Evolutionary conservation across 2,797 vertebrate genomes (phyloP).

Genomic region (Antennarius maculatus): DNA sequence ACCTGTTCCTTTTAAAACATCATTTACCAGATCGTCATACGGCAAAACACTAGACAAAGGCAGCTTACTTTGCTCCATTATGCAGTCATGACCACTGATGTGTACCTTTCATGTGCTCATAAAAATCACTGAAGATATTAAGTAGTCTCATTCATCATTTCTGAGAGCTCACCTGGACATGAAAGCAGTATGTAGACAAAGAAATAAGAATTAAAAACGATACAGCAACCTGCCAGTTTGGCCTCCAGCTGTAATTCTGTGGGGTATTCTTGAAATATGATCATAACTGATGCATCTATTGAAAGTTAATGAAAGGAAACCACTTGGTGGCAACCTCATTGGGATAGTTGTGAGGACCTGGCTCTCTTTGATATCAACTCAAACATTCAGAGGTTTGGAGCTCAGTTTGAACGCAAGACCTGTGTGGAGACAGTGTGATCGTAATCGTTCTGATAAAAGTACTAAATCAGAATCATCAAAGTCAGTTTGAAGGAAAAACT

Average conservation of each 20-base stretch:
- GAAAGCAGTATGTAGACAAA: slow-evolving; percentile 44
- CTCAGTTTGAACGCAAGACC: slow-evolving; percentile 4
- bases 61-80: slow-evolving; percentile 43
- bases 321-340: slow-evolving; percentile 21
- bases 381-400: slow-evolving; percentile 22
- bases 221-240: slow-evolving; percentile 53
- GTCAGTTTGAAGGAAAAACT: background rate
- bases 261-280: slow-evolving; percentile 47
- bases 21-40: slow-evolving; percentile 60
- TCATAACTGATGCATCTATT: slow-evolving; percentile 48
- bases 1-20: slow-evolving; percentile 67
- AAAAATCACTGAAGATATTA: slow-evolving; percentile 65
- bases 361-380: slow-evolving; percentile 30
- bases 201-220: slow-evolving; percentile 46
- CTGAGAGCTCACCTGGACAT: slow-evolving; percentile 63
- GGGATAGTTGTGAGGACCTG: slow-evolving; percentile 15
- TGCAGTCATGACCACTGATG: slow-evolving; percentile 57
- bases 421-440: background rate
- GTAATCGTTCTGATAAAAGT: slow-evolving; percentile 6
- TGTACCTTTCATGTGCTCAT: slow-evolving; percentile 61
- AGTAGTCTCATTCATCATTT: slow-evolving; percentile 60
- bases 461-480: slow-evolving; percentile 6
- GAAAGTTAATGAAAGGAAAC: slow-evolving; percentile 54
- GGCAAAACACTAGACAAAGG: slow-evolving; percentile 55
- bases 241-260: slow-evolving; percentile 39